Conservation (phyloP, 2,888 invertebrate genomes). For the Pterobdella sp. region DNA sequence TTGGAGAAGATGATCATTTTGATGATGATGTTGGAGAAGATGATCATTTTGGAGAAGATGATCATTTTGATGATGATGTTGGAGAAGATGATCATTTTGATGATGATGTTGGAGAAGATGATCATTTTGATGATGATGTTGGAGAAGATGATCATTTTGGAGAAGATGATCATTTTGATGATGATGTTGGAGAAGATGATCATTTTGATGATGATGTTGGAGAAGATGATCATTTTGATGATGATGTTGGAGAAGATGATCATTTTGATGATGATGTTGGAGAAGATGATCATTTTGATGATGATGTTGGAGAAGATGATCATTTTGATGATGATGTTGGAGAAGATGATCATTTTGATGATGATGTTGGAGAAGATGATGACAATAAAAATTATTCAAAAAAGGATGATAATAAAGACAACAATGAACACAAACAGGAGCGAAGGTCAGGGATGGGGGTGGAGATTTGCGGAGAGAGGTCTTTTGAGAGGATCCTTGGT, state of each 20-base stretch:
- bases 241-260: not conserved
- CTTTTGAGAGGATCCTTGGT: conserved; percentile 30
- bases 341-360: not conserved
- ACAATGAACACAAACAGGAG: too few species aligned
- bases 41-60: not conserved
- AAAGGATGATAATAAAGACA: not conserved
- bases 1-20: not conserved
- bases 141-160: not conserved
- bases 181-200: not conserved
- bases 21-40: too few species aligned
- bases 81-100: not conserved
- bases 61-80: not conserved
- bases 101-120: not conserved
- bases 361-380: not conserved
- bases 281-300: not conserved
- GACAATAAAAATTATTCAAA: not conserved
- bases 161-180: not conserved
- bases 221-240: not conserved
- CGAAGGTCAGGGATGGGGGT: too few species aligned
- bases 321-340: not conserved
- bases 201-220: too few species aligned
- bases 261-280: not conserved
- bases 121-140: not conserved
- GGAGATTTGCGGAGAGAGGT: conserved; percentile 13
- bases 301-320: not conserved